phyloP scores from a whole-genome alignment of 2,797 vertebrate genomes.

The Bovichtus diacanthus region DNA sequence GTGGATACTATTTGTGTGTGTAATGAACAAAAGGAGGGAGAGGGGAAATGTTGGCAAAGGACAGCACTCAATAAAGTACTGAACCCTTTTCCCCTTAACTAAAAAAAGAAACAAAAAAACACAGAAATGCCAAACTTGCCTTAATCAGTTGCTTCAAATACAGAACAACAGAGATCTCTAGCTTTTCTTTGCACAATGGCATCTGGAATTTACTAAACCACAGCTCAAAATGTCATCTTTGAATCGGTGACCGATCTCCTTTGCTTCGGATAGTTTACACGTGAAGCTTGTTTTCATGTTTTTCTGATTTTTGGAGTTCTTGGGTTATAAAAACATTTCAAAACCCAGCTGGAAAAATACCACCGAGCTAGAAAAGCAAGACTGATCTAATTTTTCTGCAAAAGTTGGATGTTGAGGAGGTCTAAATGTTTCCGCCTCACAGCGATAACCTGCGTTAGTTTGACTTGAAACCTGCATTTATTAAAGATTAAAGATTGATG shows the following conservation, averaged over 20 bases:
- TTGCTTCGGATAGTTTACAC: neutral
- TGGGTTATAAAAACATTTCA: neutral
- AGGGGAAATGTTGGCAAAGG: conserved; percentile 4
- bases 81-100: neutral
- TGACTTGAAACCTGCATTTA: neutral
- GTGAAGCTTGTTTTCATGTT: neutral
- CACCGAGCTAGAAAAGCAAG: neutral
- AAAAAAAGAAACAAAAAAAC: neutral
- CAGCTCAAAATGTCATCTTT: neutral
- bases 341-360: conserved; percentile 14
- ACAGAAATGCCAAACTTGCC: neutral
- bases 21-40: conserved; percentile 10
- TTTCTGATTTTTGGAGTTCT: neutral
- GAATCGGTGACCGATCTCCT: neutral
- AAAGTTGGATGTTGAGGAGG: neutral
- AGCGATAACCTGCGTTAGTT: neutral
- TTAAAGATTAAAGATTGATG: conserved; percentile 4
- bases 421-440: neutral
- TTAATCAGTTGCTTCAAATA: neutral
- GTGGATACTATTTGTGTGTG: conserved; percentile 20
- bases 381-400: neutral
- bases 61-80: neutral
- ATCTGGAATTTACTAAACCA: neutral
- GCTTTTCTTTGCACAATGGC: neutral
- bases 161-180: neutral